Evolutionary conservation across 1,140 invertebrate species (phyloP).

Genomic region (Asobara japonica): DNA sequence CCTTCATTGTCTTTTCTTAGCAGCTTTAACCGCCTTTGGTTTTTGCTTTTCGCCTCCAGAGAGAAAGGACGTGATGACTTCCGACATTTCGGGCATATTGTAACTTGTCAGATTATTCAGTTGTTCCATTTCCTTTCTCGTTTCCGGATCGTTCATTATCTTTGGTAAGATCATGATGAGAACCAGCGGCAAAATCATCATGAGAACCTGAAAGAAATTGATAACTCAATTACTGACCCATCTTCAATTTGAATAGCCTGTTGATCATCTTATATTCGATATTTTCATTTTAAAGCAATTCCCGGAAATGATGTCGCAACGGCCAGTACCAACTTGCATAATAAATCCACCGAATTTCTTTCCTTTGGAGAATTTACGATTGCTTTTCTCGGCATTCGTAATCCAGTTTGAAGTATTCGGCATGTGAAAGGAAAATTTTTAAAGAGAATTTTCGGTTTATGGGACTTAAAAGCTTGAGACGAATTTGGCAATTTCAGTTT

Average conservation of each 20-base stretch:
- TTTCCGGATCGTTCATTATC: conserved; percentile 97
- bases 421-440: background rate
- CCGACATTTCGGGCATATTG: conserved; percentile 90
- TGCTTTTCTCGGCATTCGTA: background rate
- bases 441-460: background rate
- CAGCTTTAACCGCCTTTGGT: conserved; percentile 72
- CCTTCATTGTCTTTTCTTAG: conserved; percentile 74
- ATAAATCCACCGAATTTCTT: background rate
- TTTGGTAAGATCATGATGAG: conserved; percentile 94
- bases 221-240: background rate
- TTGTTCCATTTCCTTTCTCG: conserved; percentile 92
- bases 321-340: background rate
- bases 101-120: conserved; percentile 84
- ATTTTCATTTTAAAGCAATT: background rate
- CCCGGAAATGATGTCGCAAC: background rate
- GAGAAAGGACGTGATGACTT: conserved; percentile 85
- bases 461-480: background rate
- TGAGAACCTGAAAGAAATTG: conserved; percentile 75
- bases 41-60: conserved; percentile 73
- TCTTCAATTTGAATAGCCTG: background rate
- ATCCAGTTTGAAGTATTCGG: background rate
- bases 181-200: conserved; percentile 94
- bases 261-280: too few relatives aligned
- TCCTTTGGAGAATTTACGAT: background rate
- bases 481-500: too few relatives aligned